A percentile compares a stretch with the other conserved stretches of the same genome.
Evolutionary conservation across 2,113 vertebrate genomes (phyloP).

Genomic region (Epinephelus fuscoguttatus): DNA sequence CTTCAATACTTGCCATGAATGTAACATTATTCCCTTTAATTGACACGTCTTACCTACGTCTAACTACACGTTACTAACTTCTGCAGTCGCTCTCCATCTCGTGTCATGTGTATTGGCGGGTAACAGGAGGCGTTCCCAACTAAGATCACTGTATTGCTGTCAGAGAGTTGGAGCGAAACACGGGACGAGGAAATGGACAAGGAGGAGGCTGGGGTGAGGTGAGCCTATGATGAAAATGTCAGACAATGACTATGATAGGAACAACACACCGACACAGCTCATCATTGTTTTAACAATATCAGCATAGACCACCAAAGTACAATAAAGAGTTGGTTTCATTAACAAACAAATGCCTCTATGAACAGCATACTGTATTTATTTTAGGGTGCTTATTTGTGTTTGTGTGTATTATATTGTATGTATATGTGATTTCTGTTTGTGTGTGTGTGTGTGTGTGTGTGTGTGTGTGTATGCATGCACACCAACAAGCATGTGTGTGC

Average conservation of each 20-base stretch:
- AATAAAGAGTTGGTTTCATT: slow-evolving; percentile 61
- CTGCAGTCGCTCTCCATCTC: slow-evolving; percentile 35
- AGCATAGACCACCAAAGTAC: slow-evolving; percentile 62
- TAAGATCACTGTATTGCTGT: slow-evolving; percentile 71
- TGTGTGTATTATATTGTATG: slow-evolving; percentile 35
- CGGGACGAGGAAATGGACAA: slow-evolving; percentile 15
- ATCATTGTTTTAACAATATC: slow-evolving; percentile 57
- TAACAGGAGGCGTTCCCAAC: slow-evolving; percentile 15
- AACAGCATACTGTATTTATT: slow-evolving; percentile 50
- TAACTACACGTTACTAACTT: not conserved
- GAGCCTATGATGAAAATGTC: slow-evolving; percentile 35
- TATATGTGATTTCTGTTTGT: slow-evolving; percentile 30
- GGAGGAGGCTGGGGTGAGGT: slow-evolving; percentile 7
- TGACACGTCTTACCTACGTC: not conserved
- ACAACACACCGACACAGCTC: slow-evolving; percentile 63
- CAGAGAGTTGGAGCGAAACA: slow-evolving; percentile 58
- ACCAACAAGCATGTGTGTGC: slow-evolving; percentile 54
- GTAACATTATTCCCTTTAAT: slow-evolving; percentile 49
- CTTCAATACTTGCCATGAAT: slow-evolving; percentile 65
- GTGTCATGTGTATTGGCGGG: slow-evolving; percentile 24
- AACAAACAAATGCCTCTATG: slow-evolving; percentile 42
- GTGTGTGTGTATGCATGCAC: slow-evolving; percentile 20
- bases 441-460: slow-evolving; percentile 15
- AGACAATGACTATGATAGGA: slow-evolving; percentile 50
- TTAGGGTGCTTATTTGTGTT: slow-evolving; percentile 42